Percentiles rank a stretch among this genome's conserved stretches.
phyloP scores from a whole-genome alignment of 2,113 vertebrate species.

The Podarcis raffonei region DNA sequence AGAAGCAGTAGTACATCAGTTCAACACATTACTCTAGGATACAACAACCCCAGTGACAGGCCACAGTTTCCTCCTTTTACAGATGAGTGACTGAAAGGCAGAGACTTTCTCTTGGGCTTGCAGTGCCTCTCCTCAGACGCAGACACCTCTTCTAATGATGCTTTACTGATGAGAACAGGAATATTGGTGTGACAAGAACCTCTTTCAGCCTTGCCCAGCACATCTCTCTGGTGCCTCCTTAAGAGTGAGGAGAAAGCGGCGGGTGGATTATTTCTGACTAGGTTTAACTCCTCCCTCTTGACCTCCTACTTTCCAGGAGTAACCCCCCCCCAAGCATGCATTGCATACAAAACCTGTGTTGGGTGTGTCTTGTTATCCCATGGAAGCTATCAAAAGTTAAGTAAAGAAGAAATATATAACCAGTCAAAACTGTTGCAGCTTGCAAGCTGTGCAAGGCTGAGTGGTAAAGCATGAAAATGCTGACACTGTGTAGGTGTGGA shows the following conservation, averaged over 20 bases:
- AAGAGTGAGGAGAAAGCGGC: constrained; percentile 56
- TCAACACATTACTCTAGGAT: neutral
- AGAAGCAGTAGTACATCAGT: neutral
- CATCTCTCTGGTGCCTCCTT: constrained; percentile 57
- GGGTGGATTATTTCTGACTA: constrained; percentile 31
- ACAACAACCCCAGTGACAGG: neutral
- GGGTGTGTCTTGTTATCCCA: neutral
- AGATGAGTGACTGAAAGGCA: too few relatives aligned
- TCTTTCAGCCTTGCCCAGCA: accelerated
- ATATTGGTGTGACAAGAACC: neutral
- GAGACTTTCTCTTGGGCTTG: too few relatives aligned
- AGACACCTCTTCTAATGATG: neutral
- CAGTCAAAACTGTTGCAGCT: neutral
- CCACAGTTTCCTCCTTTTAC: too few relatives aligned
- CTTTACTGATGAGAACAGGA: too few relatives aligned
- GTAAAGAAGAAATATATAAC: neutral
- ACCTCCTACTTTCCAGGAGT: too few relatives aligned
- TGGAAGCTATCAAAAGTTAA: neutral
- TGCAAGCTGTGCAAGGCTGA: neutral
- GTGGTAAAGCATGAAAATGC: neutral
- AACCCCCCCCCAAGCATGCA: too few relatives aligned
- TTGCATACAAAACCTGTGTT: neutral
- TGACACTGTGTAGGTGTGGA: neutral
- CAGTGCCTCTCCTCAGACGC: too few relatives aligned
- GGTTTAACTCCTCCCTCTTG: constrained; percentile 57